Conservation (phyloP, 2,888 invertebrate species). For the Monoplex corrugatus region DNA sequence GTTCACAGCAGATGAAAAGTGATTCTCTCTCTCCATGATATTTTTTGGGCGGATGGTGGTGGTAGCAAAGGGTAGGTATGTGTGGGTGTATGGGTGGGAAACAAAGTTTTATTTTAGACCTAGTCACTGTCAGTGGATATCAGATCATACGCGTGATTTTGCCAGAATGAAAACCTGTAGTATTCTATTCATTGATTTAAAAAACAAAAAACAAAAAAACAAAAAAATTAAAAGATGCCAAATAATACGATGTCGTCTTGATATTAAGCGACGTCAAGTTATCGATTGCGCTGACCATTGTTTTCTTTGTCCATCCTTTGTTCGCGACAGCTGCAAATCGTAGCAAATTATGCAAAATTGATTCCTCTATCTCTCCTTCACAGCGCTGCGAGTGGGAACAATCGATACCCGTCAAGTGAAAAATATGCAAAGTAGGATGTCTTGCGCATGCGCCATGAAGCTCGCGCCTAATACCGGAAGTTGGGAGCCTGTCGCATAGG, state of each 20-base stretch:
- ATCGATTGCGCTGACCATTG: background rate
- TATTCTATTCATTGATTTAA: no score
- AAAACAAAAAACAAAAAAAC: no score
- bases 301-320: slow-evolving; percentile 9
- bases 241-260: background rate
- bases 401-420: slow-evolving; percentile 19
- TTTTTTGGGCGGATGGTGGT: no score
- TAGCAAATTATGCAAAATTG: slow-evolving; percentile 13
- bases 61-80: no score
- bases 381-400: background rate
- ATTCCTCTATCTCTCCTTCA: background rate
- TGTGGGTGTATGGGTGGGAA: no score
- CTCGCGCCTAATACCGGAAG: slow-evolving; percentile 44
- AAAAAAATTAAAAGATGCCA: no score
- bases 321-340: background rate
- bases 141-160: no score
- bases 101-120: no score
- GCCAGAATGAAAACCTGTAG: no score
- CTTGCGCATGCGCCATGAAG: slow-evolving; percentile 44
- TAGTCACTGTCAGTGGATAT: no score
- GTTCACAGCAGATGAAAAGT: no score
- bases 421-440: slow-evolving; percentile 45
- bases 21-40: no score
- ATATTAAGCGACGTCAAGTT: background rate
- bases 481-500: slow-evolving; percentile 43